These are phyloP conservation scores for Drosophila prolongata DNA, from an alignment of 2,888 invertebrate genomes.

Conservation along the genomic window DNA sequence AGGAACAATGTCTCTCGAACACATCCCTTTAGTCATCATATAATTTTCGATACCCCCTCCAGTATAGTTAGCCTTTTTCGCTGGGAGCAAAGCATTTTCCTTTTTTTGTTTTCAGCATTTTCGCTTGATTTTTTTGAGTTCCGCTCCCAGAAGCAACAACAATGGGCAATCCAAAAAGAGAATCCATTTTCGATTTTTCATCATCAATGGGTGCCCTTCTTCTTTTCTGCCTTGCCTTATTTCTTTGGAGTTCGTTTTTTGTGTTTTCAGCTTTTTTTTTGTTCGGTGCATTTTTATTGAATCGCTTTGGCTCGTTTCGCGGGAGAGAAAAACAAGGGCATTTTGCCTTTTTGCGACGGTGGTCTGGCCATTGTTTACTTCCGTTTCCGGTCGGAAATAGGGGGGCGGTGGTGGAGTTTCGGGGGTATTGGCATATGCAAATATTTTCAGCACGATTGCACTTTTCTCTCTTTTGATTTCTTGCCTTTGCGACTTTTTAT, in stretches of 20 bases:
- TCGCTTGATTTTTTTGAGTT: constrained; percentile 16
- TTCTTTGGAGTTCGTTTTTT: constrained; percentile 24
- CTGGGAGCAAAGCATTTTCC: constrained; percentile 16
- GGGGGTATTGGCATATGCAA: constrained; percentile 44
- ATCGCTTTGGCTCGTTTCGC: constrained; percentile 34
- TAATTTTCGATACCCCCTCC: constrained; percentile 31
- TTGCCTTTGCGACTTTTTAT: constrained; percentile 31
- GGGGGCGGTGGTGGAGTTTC: constrained; percentile 10
- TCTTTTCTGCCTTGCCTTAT: constrained; percentile 37
- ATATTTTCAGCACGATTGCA: constrained; percentile 69
- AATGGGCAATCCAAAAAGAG: constrained; percentile 44
- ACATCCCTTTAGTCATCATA: constrained; percentile 24
- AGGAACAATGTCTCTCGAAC: constrained; percentile 32
- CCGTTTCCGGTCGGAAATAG: constrained; percentile 62
- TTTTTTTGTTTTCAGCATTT: constrained; percentile 30
- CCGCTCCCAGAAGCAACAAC: constrained; percentile 27
- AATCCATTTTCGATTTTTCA: constrained; percentile 54
- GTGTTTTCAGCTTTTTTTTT: constrained; percentile 10
- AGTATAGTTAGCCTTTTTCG: constrained; percentile 24
- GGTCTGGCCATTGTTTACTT: constrained; percentile 71
- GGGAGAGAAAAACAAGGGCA: background rate
- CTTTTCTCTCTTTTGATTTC: constrained; percentile 58
- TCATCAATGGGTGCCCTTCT: constrained; percentile 40
- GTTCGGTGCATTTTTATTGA: constrained; percentile 48
- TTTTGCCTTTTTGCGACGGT: constrained; percentile 39